phyloP scores from a whole-genome alignment of 2,888 invertebrate species.

The Melikaiella ostensackeni region DNA sequence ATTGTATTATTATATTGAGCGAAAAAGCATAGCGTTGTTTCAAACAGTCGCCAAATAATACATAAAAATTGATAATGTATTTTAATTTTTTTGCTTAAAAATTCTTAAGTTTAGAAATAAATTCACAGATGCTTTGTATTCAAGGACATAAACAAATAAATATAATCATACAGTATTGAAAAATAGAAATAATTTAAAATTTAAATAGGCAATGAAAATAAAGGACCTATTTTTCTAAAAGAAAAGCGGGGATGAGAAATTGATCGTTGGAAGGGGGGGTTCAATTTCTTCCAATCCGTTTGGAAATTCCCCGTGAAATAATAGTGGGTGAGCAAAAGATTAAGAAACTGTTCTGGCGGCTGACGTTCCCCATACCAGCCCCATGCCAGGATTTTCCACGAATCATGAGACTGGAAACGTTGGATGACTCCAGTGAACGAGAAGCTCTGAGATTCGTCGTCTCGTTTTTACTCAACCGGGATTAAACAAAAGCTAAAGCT shows the following conservation, averaged over 20 bases:
- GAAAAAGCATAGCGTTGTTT: too few species aligned
- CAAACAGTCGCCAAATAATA: too few species aligned
- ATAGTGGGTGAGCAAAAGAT: constrained; percentile 43
- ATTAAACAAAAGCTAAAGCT: constrained; percentile 76
- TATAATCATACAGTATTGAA: not conserved
- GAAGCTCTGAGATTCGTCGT: constrained; percentile 45
- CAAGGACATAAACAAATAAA: too few species aligned
- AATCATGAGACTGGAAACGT: constrained; percentile 37
- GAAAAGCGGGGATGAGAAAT: constrained; percentile 11
- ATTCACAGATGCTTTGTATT: too few species aligned
- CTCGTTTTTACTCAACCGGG: constrained; percentile 62
- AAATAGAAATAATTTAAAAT: not conserved
- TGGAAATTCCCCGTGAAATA: constrained; percentile 10
- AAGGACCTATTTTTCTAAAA: not conserved
- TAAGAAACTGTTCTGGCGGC: constrained; percentile 50
- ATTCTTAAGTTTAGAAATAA: too few species aligned
- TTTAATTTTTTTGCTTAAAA: too few species aligned
- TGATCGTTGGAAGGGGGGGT: not conserved
- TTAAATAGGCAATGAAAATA: not conserved
- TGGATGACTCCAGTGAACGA: constrained; percentile 36
- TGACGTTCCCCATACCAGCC: constrained; percentile 45
- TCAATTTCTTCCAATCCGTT: constrained; percentile 19
- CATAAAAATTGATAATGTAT: too few species aligned
- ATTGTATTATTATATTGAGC: too few species aligned
- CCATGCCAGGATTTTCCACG: not conserved